Conservation (phyloP, 2,888 invertebrate species). For the Proisotoma minuta region DNA sequence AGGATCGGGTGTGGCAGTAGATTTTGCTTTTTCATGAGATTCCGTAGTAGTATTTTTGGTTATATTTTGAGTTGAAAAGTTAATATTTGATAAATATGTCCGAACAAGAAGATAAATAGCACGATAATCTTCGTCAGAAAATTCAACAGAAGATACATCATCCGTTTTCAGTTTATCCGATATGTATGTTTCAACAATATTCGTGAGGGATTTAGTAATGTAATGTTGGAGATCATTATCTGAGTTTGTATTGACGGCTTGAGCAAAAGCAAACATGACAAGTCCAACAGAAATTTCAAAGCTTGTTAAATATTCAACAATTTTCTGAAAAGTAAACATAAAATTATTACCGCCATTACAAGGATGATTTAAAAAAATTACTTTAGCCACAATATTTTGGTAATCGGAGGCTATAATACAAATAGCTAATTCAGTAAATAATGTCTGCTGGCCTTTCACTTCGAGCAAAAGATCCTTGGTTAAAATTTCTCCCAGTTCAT, state of each 20-base stretch:
- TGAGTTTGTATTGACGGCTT: constrained; percentile 44
- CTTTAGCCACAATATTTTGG: constrained; percentile 20
- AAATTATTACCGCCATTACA: constrained; percentile 1
- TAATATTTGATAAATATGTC: constrained; percentile 48
- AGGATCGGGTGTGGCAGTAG: not conserved
- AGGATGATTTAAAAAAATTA: constrained; percentile 9
- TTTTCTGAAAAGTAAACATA: constrained; percentile 19
- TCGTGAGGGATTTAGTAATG: constrained; percentile 33
- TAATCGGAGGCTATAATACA: constrained; percentile 34
- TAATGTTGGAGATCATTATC: constrained; percentile 40
- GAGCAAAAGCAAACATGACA: constrained; percentile 44
- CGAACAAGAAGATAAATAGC: constrained; percentile 48
- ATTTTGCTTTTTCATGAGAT: not conserved
- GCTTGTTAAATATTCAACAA: constrained; percentile 25
- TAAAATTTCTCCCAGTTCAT: constrained; percentile 18
- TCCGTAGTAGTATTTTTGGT: not conserved
- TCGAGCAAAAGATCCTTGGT: constrained; percentile 27
- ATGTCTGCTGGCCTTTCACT: constrained; percentile 20
- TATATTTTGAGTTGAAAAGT: not conserved
- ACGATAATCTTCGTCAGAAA: constrained; percentile 37
- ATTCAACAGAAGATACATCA: constrained; percentile 6
- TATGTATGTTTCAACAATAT: constrained; percentile 40
- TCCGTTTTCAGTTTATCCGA: constrained; percentile 20
- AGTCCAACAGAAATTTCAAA: constrained; percentile 33
- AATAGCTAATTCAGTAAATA: constrained; percentile 40